Evolutionary conservation across 2,888 invertebrate species (phyloP).

Genomic region (Microctonus brassicae): DNA sequence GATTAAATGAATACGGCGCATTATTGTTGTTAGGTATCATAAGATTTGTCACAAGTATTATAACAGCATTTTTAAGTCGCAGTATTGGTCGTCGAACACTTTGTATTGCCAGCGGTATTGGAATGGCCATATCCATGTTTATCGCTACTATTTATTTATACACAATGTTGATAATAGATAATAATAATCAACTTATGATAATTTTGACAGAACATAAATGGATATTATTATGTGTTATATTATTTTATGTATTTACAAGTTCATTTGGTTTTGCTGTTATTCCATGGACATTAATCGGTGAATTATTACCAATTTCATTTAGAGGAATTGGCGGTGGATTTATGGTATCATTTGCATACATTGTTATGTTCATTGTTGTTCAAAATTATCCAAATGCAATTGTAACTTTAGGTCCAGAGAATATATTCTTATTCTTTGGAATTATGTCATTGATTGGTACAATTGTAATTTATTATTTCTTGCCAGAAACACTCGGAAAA

Average conservation of each 20-base stretch:
- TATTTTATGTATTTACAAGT: slow-evolving; percentile 72
- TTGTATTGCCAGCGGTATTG: slow-evolving; percentile 71
- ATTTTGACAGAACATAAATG: slow-evolving; percentile 61
- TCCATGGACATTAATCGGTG: slow-evolving; percentile 74
- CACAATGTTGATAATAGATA: slow-evolving; percentile 48
- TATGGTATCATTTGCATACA: slow-evolving; percentile 72
- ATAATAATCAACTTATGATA: slow-evolving; percentile 33
- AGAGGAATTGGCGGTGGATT: slow-evolving; percentile 72
- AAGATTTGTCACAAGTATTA: slow-evolving; percentile 72
- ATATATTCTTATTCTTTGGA: slow-evolving; percentile 71
- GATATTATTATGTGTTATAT: slow-evolving; percentile 69
- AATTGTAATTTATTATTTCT: slow-evolving; percentile 70
- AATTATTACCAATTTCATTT: slow-evolving; percentile 72
- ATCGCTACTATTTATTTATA: slow-evolving; percentile 60
- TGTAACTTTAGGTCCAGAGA: slow-evolving; percentile 66
- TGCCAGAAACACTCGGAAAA: slow-evolving; percentile 75
- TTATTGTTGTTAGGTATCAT: slow-evolving; percentile 71
- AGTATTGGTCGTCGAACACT: slow-evolving; percentile 71
- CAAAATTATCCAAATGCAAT: slow-evolving; percentile 72
- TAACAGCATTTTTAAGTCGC: slow-evolving; percentile 71
- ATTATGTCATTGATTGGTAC: slow-evolving; percentile 69
- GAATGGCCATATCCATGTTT: slow-evolving; percentile 72
- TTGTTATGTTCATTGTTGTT: slow-evolving; percentile 72
- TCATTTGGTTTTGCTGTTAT: slow-evolving; percentile 73
- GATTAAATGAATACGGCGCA: slow-evolving; percentile 70